Percentiles rank a stretch among this genome's conserved stretches.
These are phyloP conservation scores for Athalia cordata DNA, from an alignment of 2,888 invertebrate species.

Conservation along the genomic window DNA sequence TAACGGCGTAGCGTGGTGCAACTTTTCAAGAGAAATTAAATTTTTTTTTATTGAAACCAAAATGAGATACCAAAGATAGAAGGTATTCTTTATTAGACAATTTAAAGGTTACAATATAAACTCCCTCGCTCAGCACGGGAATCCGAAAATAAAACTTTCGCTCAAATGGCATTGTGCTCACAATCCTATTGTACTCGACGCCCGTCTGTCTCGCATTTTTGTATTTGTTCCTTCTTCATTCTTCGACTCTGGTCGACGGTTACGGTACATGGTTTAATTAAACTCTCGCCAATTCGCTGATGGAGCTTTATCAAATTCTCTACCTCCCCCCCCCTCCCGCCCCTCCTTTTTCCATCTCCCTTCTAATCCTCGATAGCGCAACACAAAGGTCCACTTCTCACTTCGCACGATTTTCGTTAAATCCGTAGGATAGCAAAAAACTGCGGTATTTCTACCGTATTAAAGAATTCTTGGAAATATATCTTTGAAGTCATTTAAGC, in stretches of 20 bases:
- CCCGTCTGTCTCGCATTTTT: not conserved
- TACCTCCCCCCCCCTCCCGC: too few species aligned
- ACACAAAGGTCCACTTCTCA: too few species aligned
- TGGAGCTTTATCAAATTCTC: too few species aligned
- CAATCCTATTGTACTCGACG: conserved; percentile 13
- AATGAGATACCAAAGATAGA: not conserved
- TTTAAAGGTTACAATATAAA: conserved; percentile 9
- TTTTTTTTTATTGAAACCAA: not conserved
- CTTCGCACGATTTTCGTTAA: too few species aligned
- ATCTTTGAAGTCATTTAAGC: too few species aligned
- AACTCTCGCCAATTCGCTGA: too few species aligned
- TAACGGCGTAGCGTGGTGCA: too few species aligned
- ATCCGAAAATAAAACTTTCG: not conserved
- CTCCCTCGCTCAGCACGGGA: not conserved
- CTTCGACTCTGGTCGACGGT: not conserved
- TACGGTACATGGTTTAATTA: not conserved
- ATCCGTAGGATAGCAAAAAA: too few species aligned
- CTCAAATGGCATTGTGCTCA: conserved; percentile 9
- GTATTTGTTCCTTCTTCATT: not conserved
- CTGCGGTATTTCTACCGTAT: too few species aligned
- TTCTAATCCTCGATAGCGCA: too few species aligned
- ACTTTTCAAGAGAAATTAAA: not conserved
- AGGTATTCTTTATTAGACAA: not conserved
- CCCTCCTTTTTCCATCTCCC: too few species aligned
- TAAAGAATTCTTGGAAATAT: too few species aligned